phyloP scores from a whole-genome alignment of 1,140 invertebrate genomes.

The Phymastichus coffea region DNA sequence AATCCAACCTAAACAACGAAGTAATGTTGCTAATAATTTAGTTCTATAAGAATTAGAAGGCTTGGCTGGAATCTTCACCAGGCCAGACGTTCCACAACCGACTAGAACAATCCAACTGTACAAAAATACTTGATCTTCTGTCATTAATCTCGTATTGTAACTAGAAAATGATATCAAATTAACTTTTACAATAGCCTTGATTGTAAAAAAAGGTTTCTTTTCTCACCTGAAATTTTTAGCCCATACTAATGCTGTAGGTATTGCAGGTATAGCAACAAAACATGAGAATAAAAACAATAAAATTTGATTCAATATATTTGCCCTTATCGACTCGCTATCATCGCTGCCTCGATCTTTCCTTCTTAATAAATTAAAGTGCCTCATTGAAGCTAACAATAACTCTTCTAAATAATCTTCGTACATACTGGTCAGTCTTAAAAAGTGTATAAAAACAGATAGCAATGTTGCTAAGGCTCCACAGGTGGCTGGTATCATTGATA shows the following conservation, averaged over 20 bases:
- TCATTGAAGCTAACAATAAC: slow-evolving; percentile 49
- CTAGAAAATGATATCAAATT: slow-evolving; percentile 36
- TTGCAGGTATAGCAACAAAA: slow-evolving; percentile 45
- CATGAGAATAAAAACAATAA: slow-evolving; percentile 48
- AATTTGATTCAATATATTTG: slow-evolving; percentile 49
- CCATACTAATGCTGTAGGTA: slow-evolving; percentile 55
- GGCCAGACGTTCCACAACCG: slow-evolving; percentile 44
- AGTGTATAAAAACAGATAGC: slow-evolving; percentile 49
- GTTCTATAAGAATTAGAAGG: slow-evolving; percentile 30
- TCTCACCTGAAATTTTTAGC: slow-evolving; percentile 54
- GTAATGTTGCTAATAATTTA: slow-evolving; percentile 37
- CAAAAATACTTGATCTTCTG: slow-evolving; percentile 48
- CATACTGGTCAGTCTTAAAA: slow-evolving; percentile 66
- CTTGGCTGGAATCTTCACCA: slow-evolving; percentile 41
- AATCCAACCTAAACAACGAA: slow-evolving; percentile 43
- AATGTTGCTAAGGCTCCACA: slow-evolving; percentile 59
- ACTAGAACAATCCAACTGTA: slow-evolving; percentile 46
- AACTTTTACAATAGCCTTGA: background rate
- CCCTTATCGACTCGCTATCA: slow-evolving; percentile 29
- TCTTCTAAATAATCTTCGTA: slow-evolving; percentile 75
- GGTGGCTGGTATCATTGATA: slow-evolving; percentile 56
- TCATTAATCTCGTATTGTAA: slow-evolving; percentile 44
- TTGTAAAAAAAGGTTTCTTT: background rate
- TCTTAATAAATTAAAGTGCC: slow-evolving; percentile 37
- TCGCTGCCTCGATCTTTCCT: slow-evolving; percentile 25